phyloP scores from a whole-genome alignment of 2,113 vertebrate species.

The Rousettus leschenaultii region DNA sequence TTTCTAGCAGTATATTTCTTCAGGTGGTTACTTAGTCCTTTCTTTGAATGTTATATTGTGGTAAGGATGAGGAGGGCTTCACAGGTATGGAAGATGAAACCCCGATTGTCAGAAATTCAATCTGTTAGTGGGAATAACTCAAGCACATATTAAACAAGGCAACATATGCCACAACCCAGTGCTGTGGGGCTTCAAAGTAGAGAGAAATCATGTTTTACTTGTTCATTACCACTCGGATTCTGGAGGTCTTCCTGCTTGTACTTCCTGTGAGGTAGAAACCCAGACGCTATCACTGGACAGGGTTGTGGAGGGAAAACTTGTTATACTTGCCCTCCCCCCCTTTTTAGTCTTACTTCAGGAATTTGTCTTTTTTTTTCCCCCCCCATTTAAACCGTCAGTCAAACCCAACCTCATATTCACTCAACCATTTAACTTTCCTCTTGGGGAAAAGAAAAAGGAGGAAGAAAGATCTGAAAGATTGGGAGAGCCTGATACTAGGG shows the following conservation, averaged over 20 bases:
- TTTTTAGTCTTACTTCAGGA: neutral
- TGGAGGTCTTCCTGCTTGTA: neutral
- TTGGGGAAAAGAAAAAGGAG: neutral
- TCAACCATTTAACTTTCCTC: neutral
- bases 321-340: accelerated
- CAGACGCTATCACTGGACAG: neutral
- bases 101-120: neutral
- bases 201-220: neutral
- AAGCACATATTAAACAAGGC: neutral
- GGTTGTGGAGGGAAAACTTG: neutral
- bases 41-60: neutral
- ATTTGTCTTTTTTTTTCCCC: neutral
- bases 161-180: neutral
- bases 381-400: neutral
- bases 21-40: neutral
- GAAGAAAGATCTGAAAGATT: neutral
- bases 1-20: neutral
- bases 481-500: neutral
- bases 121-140: neutral
- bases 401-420: neutral
- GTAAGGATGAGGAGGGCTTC: neutral
- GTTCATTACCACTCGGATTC: neutral
- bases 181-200: neutral
- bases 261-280: neutral
- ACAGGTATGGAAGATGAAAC: neutral